Evolutionary conservation across 2,797 vertebrate genomes (phyloP).

Genomic region (Enteromius anoplus): DNA sequence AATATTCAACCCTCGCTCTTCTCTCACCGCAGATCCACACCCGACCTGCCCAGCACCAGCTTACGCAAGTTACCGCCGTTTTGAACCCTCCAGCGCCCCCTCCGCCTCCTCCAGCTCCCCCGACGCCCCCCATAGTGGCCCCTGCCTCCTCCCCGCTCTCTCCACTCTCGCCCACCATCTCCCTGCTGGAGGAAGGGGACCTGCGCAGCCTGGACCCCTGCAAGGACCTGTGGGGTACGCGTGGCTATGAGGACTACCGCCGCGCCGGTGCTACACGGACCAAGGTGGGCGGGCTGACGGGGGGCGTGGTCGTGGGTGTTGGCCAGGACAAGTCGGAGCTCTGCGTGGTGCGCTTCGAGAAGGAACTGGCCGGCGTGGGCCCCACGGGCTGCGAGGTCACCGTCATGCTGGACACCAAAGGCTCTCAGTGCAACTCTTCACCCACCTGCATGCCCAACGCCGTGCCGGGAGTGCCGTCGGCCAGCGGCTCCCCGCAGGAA

Average conservation of each 20-base stretch:
- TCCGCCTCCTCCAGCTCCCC: conserved; percentile 73
- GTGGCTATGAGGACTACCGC: conserved; percentile 89
- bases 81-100: conserved; percentile 76
- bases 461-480: conserved; percentile 73
- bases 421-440: conserved; percentile 75
- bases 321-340: conserved; percentile 81
- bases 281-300: conserved; percentile 80
- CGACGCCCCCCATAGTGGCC: conserved; percentile 70
- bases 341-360: conserved; percentile 87
- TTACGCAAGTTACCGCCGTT: conserved; percentile 74
- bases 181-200: conserved; percentile 83
- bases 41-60: conserved; percentile 75
- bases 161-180: conserved; percentile 81
- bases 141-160: conserved; percentile 75
- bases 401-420: conserved; percentile 79
- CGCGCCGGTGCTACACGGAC: conserved; percentile 79
- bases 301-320: conserved; percentile 74
- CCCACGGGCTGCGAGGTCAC: conserved; percentile 77
- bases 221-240: conserved; percentile 85
- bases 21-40: conserved; percentile 75
- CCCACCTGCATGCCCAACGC: conserved; percentile 78
- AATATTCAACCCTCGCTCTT: background rate
- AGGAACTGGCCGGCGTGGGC: conserved; percentile 79
- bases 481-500: conserved; percentile 78
- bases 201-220: conserved; percentile 82